Percentiles rank a stretch among this genome's conserved stretches.
These are phyloP conservation scores for Bombus waltoni DNA, from an alignment of 1,140 invertebrate species.

Conservation along the genomic window DNA sequence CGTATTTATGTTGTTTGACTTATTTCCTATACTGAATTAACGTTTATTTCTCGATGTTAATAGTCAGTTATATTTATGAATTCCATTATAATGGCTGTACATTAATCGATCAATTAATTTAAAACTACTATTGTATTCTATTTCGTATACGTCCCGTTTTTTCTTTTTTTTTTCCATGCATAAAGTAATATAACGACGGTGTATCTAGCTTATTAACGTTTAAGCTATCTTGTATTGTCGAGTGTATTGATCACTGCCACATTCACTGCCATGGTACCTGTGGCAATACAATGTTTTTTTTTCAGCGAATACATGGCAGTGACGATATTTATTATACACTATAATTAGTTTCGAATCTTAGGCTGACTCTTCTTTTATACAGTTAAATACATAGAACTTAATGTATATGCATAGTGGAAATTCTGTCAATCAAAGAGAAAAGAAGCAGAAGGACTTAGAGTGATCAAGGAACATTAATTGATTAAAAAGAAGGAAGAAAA, in stretches of 20 bases:
- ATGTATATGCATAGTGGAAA: not conserved
- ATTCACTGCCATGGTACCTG: slow-evolving; percentile 45
- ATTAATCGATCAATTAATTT: slow-evolving; percentile 39
- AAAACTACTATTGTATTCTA: slow-evolving; percentile 5
- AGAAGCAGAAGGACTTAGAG: not conserved
- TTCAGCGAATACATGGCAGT: slow-evolving; percentile 35
- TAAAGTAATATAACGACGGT: slow-evolving; percentile 7
- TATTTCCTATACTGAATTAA: not conserved
- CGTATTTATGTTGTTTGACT: slow-evolving; percentile 13
- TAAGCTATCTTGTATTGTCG: slow-evolving; percentile 42
- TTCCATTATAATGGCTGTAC: slow-evolving; percentile 13
- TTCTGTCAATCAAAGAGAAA: not conserved
- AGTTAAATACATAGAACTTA: not conserved
- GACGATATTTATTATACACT: slow-evolving; percentile 48
- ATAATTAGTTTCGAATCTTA: slow-evolving; percentile 41
- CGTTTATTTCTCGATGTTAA: not conserved
- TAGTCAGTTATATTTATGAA: not conserved
- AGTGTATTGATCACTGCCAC: slow-evolving; percentile 57
- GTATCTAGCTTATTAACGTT: slow-evolving; percentile 27
- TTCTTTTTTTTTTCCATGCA: not conserved
- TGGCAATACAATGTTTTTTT: slow-evolving; percentile 44
- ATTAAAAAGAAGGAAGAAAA: not conserved
- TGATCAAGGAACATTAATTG: not conserved
- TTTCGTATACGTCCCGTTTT: not conserved
- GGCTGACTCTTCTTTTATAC: slow-evolving; percentile 29